Evolutionary conservation across 2,888 invertebrate genomes (phyloP), one percentile per base, ranked within the genome.

Genomic region (Pteria penguin): DNA sequence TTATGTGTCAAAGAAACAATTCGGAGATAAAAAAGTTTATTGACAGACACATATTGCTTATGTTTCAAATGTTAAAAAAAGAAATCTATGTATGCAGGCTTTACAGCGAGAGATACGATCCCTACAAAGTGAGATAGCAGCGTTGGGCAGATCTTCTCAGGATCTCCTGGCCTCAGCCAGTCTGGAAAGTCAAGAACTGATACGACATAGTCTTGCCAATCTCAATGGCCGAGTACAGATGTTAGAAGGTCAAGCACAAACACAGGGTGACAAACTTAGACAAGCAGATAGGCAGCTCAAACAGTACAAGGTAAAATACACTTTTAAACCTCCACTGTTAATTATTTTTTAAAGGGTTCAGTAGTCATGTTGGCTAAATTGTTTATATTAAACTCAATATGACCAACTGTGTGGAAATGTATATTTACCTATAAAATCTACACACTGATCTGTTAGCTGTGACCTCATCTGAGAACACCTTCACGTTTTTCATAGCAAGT

Each of bases 81-180:
- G n/a, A n/a, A n/a, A n/a, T n/a, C n/a, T n/a, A n/a, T n/a, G n/a
- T n/a, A 76, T 76, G 8, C 75, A 90, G 90, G 81, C 82, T 55
- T 74, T 90, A 4, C 86, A 86, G 76, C 70, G 83, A 66, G 89
- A 90, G 72, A 83, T 90, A 22, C 85, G 90, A 85, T 87, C 87
- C 8, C 84, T 93, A 31, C 86, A 97, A 88, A 81, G 80, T 32
- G 89, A 91, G 72, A 84, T 91, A 27, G 65, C 75, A 18, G 52
- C 79, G 0, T 86, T 91, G 86, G 83, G 80, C 45, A 79, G 74
- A 26, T 83, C 86, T 4, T 86, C 88, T 4, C 86, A 86, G 71
- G 84, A 84, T 24, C 75, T 90, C 29, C 69, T 89, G 60, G 67
- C 83, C 2, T 81, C 86, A 0, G 80, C 87, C 11, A 84, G 80